phyloP scores from a whole-genome alignment of 2,113 vertebrate genomes.

The Eurypyga helias region DNA sequence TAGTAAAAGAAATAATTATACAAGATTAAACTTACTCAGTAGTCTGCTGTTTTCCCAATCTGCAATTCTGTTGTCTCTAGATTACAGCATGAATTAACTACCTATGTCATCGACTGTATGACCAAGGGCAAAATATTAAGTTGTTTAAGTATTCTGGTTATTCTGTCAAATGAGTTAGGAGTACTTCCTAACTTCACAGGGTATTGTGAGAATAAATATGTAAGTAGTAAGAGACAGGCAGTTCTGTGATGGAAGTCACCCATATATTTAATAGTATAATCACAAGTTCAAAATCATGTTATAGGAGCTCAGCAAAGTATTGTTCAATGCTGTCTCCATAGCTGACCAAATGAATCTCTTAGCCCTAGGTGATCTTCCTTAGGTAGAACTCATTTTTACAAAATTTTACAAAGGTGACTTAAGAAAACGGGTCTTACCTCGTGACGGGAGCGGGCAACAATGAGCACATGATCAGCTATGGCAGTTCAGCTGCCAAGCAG shows the following conservation, averaged over 20 bases:
- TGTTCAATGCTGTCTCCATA: fast-evolving
- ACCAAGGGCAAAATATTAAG: neutral
- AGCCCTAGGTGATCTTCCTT: neutral
- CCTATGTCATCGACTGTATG: neutral
- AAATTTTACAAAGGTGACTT: neutral
- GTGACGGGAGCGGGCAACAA: neutral
- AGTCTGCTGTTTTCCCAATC: neutral
- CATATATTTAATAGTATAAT: neutral
- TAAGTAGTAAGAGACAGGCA: neutral
- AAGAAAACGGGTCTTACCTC: neutral
- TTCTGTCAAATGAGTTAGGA: neutral
- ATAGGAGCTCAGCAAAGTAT: neutral
- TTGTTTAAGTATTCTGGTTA: neutral
- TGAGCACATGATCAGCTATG: neutral
- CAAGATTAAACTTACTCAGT: neutral
- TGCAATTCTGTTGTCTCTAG: neutral
- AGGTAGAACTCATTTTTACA: neutral
- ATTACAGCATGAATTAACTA: neutral
- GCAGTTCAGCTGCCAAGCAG: conserved; percentile 45
- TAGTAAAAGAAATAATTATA: neutral
- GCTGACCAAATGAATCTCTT: neutral
- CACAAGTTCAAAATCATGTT: neutral
- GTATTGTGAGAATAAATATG: neutral
- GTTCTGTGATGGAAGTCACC: neutral
- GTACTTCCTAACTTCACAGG: neutral